Base-by-base conservation (phyloP, 2,888 invertebrate genomes). In the Patella depressa region DNA sequence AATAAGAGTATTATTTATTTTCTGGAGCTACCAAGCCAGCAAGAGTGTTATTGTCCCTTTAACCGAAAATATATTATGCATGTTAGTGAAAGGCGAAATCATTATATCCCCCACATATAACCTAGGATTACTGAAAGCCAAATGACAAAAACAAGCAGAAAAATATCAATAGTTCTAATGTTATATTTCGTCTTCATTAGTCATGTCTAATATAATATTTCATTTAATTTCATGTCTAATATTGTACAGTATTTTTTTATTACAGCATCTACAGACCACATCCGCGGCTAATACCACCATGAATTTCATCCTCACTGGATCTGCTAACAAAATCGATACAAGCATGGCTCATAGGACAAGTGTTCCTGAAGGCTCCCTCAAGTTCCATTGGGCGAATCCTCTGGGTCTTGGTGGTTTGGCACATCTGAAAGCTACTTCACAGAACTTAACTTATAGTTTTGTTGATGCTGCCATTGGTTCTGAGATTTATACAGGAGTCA, bases 261-360 rank as follows among this genome's bases (percentile, higher is more conserved):
- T 79, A 15, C 81, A 87, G 89, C 86, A 88, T 79, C 81, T 89
- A 53, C 82, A 84, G 73, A 75, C 82, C 53, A 83, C 80, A 11
- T 77, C 76, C 3, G 79, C 85, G 14, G 79, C 83, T 17, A 80
- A 82, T 17, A 72, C 78, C 14, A 84, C 84, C 11, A 85, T 92
- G 75, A 83, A 91, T 72, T 92, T 92, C 80, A 88, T 92, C 75
- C 88, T 92, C 0, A 88, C 90, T 17, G 92, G 92, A 19, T 90
- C 91, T 2, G 91, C 89, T 9, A 90, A 91, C 76, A 88, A 91
- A 78, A 86, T 90, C 12, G 90, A 91, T 72, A 80, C 85, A 1
- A 90, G 89, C 14, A 85, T 81, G 0, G 84, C 82, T 17, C 89
- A 92, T 83, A 81, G 79, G 12, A 78, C 82, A 15, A 74, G 75